Evolutionary conservation across 2,113 vertebrate genomes (phyloP).

Genomic region (Actinemys pallida): DNA sequence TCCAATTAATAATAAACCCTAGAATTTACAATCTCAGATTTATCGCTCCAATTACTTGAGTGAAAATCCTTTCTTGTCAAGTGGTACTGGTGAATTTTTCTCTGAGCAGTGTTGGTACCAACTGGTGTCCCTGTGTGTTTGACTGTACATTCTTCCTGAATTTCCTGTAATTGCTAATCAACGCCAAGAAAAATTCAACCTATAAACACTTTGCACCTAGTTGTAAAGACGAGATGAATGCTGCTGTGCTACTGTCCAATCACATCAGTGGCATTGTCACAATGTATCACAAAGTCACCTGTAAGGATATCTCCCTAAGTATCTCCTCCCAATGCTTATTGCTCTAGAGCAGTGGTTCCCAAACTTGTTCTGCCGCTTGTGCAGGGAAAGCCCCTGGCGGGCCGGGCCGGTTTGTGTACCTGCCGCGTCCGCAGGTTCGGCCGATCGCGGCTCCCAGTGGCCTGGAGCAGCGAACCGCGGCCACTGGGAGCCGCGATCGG

Average conservation of each 20-base stretch:
- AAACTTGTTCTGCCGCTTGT: no score
- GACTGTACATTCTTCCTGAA: neutral
- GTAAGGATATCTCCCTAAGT: neutral
- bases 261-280: neutral
- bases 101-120: fast-evolving
- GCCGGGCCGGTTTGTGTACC: no score
- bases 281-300: neutral
- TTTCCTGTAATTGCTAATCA: neutral
- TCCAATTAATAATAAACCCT: neutral
- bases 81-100: neutral
- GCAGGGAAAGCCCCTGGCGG: no score
- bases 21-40: neutral
- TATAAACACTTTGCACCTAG: neutral
- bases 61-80: neutral
- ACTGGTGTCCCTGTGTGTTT: neutral
- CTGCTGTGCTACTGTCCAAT: neutral
- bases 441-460: no score
- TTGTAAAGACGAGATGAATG: neutral
- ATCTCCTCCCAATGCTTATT: neutral
- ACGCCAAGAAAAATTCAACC: neutral
- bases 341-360: neutral
- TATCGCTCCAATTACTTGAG: neutral
- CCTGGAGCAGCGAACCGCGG: no score
- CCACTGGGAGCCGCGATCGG: no score
- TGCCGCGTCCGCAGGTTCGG: no score